Conservation (phyloP, 1,140 invertebrate species). For the Trichonephila clavipes region DNA sequence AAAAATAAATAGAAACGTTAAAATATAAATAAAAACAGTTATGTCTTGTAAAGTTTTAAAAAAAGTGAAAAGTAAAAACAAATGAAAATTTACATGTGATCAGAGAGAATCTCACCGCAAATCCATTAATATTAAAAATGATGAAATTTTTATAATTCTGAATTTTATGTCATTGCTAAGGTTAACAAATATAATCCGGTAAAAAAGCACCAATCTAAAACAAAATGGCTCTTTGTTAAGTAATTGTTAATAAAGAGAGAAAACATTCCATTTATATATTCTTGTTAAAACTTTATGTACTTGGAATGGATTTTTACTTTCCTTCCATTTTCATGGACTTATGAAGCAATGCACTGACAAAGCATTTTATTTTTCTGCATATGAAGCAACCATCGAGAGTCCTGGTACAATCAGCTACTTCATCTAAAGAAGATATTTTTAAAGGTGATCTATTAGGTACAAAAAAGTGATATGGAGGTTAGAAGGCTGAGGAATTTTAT, state of each 20-base stretch:
- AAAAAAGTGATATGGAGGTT: too few relatives aligned
- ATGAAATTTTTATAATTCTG: neutral
- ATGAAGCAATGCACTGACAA: neutral
- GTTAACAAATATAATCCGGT: neutral
- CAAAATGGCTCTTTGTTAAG: neutral
- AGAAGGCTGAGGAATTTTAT: too few relatives aligned
- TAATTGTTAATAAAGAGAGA: neutral
- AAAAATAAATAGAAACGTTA: neutral
- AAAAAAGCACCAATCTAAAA: neutral
- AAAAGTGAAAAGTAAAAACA: neutral
- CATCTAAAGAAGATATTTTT: neutral
- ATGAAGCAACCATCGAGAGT: neutral
- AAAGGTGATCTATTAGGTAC: too few relatives aligned
- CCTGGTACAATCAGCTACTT: neutral
- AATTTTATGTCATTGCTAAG: neutral
- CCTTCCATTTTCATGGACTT: neutral
- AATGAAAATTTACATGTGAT: slow-evolving; percentile 15
- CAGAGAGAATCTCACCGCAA: neutral
- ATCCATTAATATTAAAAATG: neutral
- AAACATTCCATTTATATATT: neutral
- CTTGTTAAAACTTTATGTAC: neutral
- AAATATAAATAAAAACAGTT: neutral
- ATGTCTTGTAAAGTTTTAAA: neutral
- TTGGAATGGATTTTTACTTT: slow-evolving; percentile 13
- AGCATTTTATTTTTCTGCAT: neutral